These are phyloP conservation scores for Perdita meconis DNA, from an alignment of 2,888 invertebrate genomes.

Conservation along the genomic window DNA sequence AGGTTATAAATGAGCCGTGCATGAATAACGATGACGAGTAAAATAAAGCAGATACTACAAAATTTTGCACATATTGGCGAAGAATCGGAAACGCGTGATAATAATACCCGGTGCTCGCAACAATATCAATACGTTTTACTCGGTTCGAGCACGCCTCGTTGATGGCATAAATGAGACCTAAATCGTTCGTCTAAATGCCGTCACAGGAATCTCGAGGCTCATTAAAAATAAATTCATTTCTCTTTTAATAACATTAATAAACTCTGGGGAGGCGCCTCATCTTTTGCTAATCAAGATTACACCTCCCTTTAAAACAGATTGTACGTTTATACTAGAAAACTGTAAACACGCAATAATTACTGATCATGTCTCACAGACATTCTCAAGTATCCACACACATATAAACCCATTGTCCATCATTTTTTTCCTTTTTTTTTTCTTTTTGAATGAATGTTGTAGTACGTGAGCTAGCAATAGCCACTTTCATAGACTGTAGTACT, in stretches of 20 bases:
- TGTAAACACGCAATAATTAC: constrained; percentile 9
- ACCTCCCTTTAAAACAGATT: constrained; percentile 19
- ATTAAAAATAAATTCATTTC: constrained; percentile 69
- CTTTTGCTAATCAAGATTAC: constrained; percentile 35
- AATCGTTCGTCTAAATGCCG: constrained; percentile 59
- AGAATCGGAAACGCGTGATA: too few species aligned
- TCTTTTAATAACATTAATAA: constrained; percentile 69
- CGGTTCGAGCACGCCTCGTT: too few species aligned
- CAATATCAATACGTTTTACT: too few species aligned
- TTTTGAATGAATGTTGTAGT: constrained; percentile 48
- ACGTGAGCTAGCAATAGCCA: constrained; percentile 11
- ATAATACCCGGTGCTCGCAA: too few species aligned
- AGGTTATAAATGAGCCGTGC: too few species aligned
- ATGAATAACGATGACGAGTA: too few species aligned
- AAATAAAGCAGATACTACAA: too few species aligned
- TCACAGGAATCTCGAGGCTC: constrained; percentile 49
- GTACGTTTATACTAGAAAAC: constrained; percentile 1
- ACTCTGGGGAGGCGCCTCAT: constrained; percentile 65
- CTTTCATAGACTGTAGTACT: not conserved
- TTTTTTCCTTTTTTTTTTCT: constrained; percentile 19
- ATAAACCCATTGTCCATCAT: constrained; percentile 24
- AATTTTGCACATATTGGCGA: too few species aligned
- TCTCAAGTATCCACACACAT: constrained; percentile 39
- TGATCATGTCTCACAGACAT: constrained; percentile 39
- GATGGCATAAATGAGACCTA: too few species aligned